Evolutionary conservation across 2,113 vertebrate species (phyloP).

Genomic region (Poeciliopsis prolifica): DNA sequence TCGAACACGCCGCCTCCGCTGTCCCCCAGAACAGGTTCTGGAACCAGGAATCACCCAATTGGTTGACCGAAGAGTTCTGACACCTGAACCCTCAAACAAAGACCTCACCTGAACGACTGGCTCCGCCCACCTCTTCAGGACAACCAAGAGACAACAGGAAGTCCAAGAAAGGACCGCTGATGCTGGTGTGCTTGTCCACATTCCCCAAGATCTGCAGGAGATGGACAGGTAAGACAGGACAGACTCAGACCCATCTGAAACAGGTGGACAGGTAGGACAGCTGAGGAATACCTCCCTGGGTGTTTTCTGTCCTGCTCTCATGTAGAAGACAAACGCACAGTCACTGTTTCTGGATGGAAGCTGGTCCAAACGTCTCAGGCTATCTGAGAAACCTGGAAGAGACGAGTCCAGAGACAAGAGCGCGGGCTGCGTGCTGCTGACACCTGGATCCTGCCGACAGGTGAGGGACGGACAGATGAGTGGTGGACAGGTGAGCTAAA

Average conservation of each 20-base stretch:
- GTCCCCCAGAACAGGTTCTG: slow-evolving; percentile 46
- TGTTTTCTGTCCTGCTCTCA: slow-evolving; percentile 91
- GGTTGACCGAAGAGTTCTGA: neutral
- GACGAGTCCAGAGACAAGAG: slow-evolving; percentile 90
- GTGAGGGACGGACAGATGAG: neutral
- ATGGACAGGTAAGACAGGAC: neutral
- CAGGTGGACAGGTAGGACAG: neutral
- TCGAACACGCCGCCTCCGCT: slow-evolving; percentile 54
- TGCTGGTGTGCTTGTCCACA: slow-evolving; percentile 84
- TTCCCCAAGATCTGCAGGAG: slow-evolving; percentile 88
- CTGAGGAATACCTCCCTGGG: slow-evolving; percentile 83
- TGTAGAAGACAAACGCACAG: slow-evolving; percentile 92
- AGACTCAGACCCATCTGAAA: neutral
- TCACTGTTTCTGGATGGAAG: slow-evolving; percentile 89
- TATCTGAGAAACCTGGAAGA: slow-evolving; percentile 90
- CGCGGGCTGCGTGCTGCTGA: slow-evolving; percentile 88
- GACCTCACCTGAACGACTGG: slow-evolving; percentile 6
- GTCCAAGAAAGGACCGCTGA: slow-evolving; percentile 87
- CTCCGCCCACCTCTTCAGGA: slow-evolving; percentile 80
- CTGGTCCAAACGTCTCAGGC: slow-evolving; percentile 88
- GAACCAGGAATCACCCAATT: slow-evolving; percentile 5
- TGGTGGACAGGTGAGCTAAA: neutral
- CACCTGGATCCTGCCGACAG: slow-evolving; percentile 80
- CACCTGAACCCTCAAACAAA: neutral
- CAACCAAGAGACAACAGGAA: slow-evolving; percentile 91